Base-by-base conservation (phyloP, 2,888 invertebrate genomes). In the Hartigia nigra region DNA sequence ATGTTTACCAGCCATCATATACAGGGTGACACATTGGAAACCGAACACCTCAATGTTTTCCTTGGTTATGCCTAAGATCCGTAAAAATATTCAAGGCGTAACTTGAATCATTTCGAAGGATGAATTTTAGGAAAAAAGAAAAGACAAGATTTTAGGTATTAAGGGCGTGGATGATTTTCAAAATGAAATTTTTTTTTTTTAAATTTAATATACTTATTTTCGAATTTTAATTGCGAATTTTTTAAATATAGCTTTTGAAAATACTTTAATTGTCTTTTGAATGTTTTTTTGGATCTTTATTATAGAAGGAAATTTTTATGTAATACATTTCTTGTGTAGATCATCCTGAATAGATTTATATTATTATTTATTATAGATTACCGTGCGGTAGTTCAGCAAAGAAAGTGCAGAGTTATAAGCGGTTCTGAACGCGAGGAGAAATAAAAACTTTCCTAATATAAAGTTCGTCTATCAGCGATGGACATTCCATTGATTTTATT, bases 401-500 rank as follows among this genome's bases (percentile, higher is more conserved):
- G 79, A 81, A 81, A 80, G 77, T 76, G 74, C 75, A 70, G 75
- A 80, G 78, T 80, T 82, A 78, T 84, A 83, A 87, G 81, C 83
- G 79, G 82, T 84, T 84, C 82, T 79, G 82, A 78, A 80, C 79
- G 78, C 82, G 80, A 81, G 84, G 81, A 86, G 85, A 85, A 84
- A 84, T 87, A 88, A 88, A 88, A 88, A 88, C 88, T 88, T 88
- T 88, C 81, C 86, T 87, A 88, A 88, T 88, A 88, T 87, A 88
- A 88, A 88, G 85, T 88, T 88, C 83, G 83, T 85, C 85, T 85
- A 87, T 86, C 84, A 87, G 78, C 76, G 79, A 74, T 74, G 76
- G 78, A 78, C 75, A 74, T 74, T 70, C 74, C 83, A 84, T 88
- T 83, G 83, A 87, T 87, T 86, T 85, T 84, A 84, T 86, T 86